Evolutionary conservation across 1,140 invertebrate genomes (phyloP), one percentile per base, ranked within the genome.

Genomic region (Ctenoplectra terminalis): DNA sequence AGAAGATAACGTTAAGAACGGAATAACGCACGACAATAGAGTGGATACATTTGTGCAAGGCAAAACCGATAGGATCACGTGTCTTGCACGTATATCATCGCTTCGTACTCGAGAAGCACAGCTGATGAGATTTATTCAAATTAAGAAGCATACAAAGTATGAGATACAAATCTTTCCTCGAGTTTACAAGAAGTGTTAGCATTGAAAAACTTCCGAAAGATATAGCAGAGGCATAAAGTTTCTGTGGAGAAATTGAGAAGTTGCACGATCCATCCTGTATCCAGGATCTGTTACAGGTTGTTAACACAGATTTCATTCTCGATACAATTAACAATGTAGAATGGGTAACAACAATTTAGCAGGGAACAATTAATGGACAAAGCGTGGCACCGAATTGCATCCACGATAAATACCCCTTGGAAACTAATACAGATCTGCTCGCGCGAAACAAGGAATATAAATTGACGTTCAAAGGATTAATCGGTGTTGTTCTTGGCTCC

Each of bases 11-110:
- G 64, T 26, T 20, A 37, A 37, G 60, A 63, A 37, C 23, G 37
- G n/a, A 48, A 48, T 48, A 63, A 48, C 43, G 13, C n/a, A n/a
- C 20, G 64, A 67, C 64, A 48, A 48, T 67, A 20, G 40, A 29
- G 26, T 29, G 64, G 43, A 67, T 67, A 48, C 34, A n/a, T 37
- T 37, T 37, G 60, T 11, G 26, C 64, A 67, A 67, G 60, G 4
- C 31, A 61, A 37, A 63, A 37, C 60, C 60, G 9, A 63, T 37
- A 63, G 23, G 34, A 67, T 67, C 64, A 67, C 64, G 64, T 67
- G 64, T 15, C 34, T 13, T 4, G 8, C 8, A 7, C 31, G 15
- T 37, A 6, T 37, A n/a, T 34, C 23, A 7, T 1, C 20, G 60
- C 31, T n/a, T 37, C 1, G 20, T 13, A 17, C 11, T 13, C 34